Base-by-base conservation (phyloP, 1,140 invertebrate species). In the Bombus polaris region DNA sequence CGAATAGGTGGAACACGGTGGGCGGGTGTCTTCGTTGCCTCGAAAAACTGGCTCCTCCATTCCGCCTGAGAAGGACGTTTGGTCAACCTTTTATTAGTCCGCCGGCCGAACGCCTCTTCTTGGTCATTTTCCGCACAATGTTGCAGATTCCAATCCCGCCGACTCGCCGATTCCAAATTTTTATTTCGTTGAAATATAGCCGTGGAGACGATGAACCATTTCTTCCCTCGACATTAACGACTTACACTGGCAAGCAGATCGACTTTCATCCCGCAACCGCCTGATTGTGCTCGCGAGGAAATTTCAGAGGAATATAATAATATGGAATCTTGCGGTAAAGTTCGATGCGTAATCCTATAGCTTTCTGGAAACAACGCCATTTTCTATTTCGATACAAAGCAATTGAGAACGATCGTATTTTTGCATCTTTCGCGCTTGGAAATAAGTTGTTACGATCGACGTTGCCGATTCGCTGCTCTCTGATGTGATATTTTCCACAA, bases 41-140 rank as follows among this genome's bases (percentile, higher is more conserved):
- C 47, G 44, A 76, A 81, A 70, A 89, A 84, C 85, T 84, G 85
- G 74, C 89, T 85, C 74, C 70, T 62, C 68, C 47, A 47, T 78
- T 74, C 59, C 66, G 39, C n/a, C 53, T 9, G 28, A 28, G 39
- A 86, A 88, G 85, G 76, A 89, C 77, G 80, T 87, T 78, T 53
- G 78, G 68, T 82, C 68, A 71, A 73, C 85, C 78, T 90, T 89
- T 90, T 87, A 90, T 82, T 84, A 84, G 76, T 12, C 62, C 44
- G 32, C 37, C 35, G 59, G 12, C 76, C 80, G 76, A 32, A 66
- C 65, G 47, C 37, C 66, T 77, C 66, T 66, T 37, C 74, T 81
- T 66, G 53, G 9, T 79, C 59, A 79, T 89, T 87, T 90, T 85
- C 57, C 65, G 35, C 53, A 84, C 88, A 89, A 87, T 89, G 88